Base-by-base conservation (phyloP, 2,888 invertebrate genomes). In the Orchesellides sinensis region DNA sequence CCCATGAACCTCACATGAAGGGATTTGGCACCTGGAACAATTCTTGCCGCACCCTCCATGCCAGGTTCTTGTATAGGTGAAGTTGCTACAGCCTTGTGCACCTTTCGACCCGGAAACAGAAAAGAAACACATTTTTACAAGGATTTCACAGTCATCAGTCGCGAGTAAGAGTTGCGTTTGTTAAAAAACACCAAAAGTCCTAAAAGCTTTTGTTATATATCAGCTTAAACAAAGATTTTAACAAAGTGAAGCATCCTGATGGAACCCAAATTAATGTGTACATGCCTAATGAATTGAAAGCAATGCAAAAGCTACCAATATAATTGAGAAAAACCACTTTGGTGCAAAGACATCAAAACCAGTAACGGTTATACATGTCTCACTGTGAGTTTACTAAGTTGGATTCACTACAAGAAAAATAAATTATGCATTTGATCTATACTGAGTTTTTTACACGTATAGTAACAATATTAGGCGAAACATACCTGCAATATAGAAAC, bases 11-110 rank as follows among this genome's bases (percentile, higher is more conserved):
- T 82, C 2, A 88, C 88, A 82, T 88, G 88, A 52, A 88, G 87
- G 82, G 85, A 83, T 73, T 86, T 86, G 8, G 84, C 77, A 45
- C 81, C 75, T 23, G 83, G 77, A 65, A 54, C 85, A 61, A 82
- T 84, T 52, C 86, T 59, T 61, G 84, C 84, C 69, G 93, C 92
- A 87, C 90, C 90, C 74, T 92, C 92, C 84, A 93, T 92, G 63
- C 92, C 92, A 90, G 88, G 88, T 83, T 96, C 96, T 91, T 96
- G 96, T 85, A 97, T 96, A 89, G 97, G 96, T 85, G 97, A 96
- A 88, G 97, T 96, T 88, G 96, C 96, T 88, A 96, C 96, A 90
- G 95, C 96, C 91, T 96, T 96, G 92, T 96, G 96, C 87, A 96
- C 86, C 88, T 88, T 84, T 87, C 85, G 74, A 85, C 85, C 87